Evolutionary conservation across 2,113 vertebrate species (phyloP).

Genomic region (Prolemur simus): DNA sequence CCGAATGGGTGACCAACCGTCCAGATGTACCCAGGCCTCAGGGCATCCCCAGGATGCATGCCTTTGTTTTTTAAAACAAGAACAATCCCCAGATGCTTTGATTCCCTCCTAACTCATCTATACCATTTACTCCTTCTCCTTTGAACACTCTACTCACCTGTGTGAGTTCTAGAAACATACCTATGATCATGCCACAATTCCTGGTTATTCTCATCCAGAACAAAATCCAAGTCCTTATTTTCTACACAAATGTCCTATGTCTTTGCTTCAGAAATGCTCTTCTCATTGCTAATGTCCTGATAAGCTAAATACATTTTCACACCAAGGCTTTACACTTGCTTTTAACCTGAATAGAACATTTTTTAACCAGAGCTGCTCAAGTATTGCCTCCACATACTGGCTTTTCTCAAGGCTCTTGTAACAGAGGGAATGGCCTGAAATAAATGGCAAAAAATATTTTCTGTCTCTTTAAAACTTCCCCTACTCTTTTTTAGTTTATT

Average conservation of each 20-base stretch:
- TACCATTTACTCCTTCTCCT: rapidly evolving
- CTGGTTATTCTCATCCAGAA: no score
- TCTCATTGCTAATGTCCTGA: background rate
- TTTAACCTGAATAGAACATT: background rate
- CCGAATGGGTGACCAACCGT: no score
- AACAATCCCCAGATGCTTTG: background rate
- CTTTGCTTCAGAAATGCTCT: background rate
- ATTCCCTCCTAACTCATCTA: background rate
- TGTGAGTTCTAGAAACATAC: background rate
- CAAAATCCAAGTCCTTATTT: background rate
- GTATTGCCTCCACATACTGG: background rate
- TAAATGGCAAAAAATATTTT: no score
- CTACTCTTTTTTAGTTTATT: no score
- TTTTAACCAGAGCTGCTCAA: background rate
- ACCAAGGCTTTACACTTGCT: no score
- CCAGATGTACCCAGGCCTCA: background rate
- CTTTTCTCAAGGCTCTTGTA: background rate
- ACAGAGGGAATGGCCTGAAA: no score
- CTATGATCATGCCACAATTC: background rate
- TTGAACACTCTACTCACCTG: background rate
- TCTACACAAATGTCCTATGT: background rate
- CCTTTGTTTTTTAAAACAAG: background rate
- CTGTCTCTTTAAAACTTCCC: no score
- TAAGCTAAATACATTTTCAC: background rate
- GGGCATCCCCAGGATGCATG: rapidly evolving